A percentile compares a stretch with the other conserved stretches of the same genome.
Conservation (phyloP, 2,113 vertebrate species). For the Anguilla rostrata region DNA sequence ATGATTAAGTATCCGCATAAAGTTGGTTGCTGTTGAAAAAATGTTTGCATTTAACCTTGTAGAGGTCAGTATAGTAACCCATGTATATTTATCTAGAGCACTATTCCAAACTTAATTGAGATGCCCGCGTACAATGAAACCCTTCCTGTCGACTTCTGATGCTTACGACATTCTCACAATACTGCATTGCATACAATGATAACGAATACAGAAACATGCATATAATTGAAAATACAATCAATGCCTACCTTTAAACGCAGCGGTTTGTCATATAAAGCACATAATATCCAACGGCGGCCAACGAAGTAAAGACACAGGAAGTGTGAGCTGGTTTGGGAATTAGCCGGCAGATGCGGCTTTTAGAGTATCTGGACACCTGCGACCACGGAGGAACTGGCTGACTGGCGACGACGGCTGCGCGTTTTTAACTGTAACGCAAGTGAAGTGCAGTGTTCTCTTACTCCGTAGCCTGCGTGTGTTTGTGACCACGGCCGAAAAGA, state of each 20-base stretch:
- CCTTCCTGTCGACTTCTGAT: conserved; percentile 48
- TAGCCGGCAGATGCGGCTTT: neutral
- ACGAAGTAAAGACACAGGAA: neutral
- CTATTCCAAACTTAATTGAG: conserved; percentile 41
- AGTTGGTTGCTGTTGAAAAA: neutral
- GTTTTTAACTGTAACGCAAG: conserved; percentile 13
- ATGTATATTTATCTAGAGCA: neutral
- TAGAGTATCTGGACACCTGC: neutral
- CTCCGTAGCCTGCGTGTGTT: conserved; percentile 18
- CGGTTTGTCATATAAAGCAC: neutral
- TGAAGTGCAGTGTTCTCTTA: conserved; percentile 11
- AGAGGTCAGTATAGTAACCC: conserved; percentile 9
- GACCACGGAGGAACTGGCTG: neutral
- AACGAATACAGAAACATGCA: conserved; percentile 36
- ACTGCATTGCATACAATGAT: conserved; percentile 38
- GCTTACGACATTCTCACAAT: conserved; percentile 39
- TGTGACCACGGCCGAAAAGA: conserved; percentile 10
- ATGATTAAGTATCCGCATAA: neutral
- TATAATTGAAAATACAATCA: conserved; percentile 50
- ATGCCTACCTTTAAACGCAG: conserved; percentile 50
- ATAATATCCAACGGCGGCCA: neutral
- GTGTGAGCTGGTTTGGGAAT: neutral
- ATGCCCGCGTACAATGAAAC: conserved; percentile 24
- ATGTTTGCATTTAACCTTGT: conserved; percentile 15
- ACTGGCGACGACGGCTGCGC: neutral